A percentile compares a stretch with the other conserved stretches of the same genome.
Evolutionary conservation across 1,140 invertebrate species (phyloP).

Genomic region (Philopotamus ludificatus): DNA sequence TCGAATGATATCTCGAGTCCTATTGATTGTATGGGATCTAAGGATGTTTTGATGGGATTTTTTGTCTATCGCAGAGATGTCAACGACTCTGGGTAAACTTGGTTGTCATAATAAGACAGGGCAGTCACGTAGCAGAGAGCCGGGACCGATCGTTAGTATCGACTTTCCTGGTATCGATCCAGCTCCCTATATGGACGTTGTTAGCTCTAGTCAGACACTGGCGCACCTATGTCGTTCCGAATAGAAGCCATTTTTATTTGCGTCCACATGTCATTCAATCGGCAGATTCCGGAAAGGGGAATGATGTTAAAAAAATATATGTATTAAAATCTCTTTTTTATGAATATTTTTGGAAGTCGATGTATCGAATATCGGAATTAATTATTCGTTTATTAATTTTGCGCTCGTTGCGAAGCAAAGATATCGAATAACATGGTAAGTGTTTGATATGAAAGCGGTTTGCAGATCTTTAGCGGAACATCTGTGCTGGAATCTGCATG

Average conservation of each 20-base stretch:
- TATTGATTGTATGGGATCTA: neutral
- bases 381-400: too few species aligned
- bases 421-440: too few species aligned
- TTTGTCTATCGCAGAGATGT: constrained; percentile 3
- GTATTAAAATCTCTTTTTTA: too few species aligned
- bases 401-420: too few species aligned
- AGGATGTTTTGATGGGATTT: neutral
- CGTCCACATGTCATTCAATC: neutral
- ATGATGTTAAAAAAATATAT: too few species aligned
- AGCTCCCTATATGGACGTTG: constrained; percentile 22
- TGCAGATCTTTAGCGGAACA: too few species aligned
- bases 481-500: too few species aligned
- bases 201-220: constrained; percentile 15
- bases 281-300: too few species aligned
- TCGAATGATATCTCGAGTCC: neutral
- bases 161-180: constrained; percentile 6
- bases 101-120: constrained; percentile 17
- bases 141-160: constrained; percentile 10
- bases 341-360: too few species aligned
- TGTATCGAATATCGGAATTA: too few species aligned
- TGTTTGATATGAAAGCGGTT: too few species aligned
- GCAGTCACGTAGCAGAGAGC: constrained; percentile 15
- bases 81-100: constrained; percentile 23
- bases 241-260: neutral
- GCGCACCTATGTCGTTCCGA: constrained; percentile 9